Evolutionary conservation across 2,113 vertebrate species (phyloP).

Genomic region (Cebus imitator): DNA sequence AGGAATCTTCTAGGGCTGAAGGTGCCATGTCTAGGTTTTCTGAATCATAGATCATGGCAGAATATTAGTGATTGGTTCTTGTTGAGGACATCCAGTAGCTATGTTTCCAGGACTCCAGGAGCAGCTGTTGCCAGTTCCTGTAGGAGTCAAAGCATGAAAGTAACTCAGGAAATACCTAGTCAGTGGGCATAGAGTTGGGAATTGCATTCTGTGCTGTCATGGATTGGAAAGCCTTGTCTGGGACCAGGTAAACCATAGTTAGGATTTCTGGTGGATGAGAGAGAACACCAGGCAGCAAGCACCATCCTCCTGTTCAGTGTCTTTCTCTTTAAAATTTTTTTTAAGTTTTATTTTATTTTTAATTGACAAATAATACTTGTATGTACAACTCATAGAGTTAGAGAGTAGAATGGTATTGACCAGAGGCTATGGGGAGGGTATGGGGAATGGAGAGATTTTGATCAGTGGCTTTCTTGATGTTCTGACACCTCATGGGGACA

Average conservation of each 20-base stretch:
- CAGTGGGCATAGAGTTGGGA: slow-evolving; percentile 52
- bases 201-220: slow-evolving; percentile 77
- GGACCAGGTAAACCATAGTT: slow-evolving; percentile 56
- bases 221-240: not conserved
- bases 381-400: not conserved
- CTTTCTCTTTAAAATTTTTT: not conserved
- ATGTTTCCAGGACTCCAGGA: not conserved
- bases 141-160: not conserved
- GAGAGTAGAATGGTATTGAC: not conserved
- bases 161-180: not conserved
- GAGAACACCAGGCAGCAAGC: slow-evolving; percentile 40
- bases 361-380: not conserved
- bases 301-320: slow-evolving; percentile 43
- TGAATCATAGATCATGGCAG: not conserved
- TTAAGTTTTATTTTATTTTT: not conserved
- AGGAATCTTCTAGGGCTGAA: not conserved
- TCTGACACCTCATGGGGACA: slow-evolving; percentile 56
- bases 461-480: slow-evolving; percentile 22
- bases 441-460: slow-evolving; percentile 64
- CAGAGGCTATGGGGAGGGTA: not conserved
- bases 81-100: not conserved
- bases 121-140: not conserved
- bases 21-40: not conserved
- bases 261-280: slow-evolving; percentile 49
- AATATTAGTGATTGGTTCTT: not conserved